Conservation (phyloP, 2,797 vertebrate genomes). For the Sebastes steindachneri region DNA sequence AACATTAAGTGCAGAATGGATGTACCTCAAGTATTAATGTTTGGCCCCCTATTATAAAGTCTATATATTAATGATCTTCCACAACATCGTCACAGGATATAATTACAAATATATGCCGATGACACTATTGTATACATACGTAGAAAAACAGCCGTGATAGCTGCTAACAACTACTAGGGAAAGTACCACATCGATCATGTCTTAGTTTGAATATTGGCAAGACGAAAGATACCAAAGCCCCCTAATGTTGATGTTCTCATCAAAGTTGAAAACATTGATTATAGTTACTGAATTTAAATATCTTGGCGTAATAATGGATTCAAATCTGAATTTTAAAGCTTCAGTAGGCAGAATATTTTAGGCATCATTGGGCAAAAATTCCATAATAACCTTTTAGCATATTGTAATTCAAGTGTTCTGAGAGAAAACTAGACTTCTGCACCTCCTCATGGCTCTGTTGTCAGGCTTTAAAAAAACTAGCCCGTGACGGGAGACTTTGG, state of each 20-base stretch:
- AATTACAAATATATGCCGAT: not conserved
- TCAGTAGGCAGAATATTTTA: too few relatives aligned
- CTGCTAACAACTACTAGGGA: not conserved
- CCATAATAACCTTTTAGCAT: too few relatives aligned
- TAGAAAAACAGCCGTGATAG: not conserved
- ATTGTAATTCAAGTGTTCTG: too few relatives aligned
- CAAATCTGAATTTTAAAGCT: not conserved
- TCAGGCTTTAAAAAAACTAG: too few relatives aligned
- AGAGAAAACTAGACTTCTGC: too few relatives aligned
- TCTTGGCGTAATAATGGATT: too few relatives aligned
- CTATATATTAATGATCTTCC: not conserved
- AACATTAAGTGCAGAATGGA: not conserved
- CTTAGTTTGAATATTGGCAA: not conserved
- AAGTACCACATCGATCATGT: not conserved
- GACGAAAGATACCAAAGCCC: not conserved
- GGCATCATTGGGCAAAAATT: too few relatives aligned
- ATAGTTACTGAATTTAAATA: not conserved
- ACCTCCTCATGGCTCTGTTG: too few relatives aligned
- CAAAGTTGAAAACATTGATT: not conserved
- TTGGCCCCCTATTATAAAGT: not conserved
- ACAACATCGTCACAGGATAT: not conserved
- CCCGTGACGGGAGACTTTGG: too few relatives aligned
- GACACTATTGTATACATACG: not conserved
- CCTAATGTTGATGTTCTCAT: not conserved
- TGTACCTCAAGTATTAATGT: slow-evolving; percentile 1